Percentiles rank a stretch among this genome's conserved stretches.
phyloP scores from a whole-genome alignment of 2,888 invertebrate genomes.

The Agriopis leucophaearia region DNA sequence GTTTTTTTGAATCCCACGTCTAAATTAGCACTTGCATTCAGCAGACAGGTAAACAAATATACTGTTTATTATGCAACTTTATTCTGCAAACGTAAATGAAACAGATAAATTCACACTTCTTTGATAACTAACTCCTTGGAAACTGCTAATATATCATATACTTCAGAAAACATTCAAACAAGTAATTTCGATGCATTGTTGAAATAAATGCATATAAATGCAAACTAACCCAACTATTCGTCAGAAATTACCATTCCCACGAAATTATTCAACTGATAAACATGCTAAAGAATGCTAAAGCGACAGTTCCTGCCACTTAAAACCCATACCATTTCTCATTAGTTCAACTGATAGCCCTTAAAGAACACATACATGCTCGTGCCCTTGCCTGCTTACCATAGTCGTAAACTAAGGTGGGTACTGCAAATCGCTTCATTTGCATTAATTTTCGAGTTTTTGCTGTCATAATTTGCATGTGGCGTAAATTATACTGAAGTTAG shows the following conservation, averaged over 20 bases:
- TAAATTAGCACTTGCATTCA: constrained; percentile 22
- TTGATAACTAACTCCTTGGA: constrained; percentile 14
- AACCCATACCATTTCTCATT: constrained; percentile 36
- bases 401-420: constrained; percentile 39
- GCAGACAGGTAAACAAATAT: constrained; percentile 18
- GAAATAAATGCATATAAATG: neutral
- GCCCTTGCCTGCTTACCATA: constrained; percentile 28
- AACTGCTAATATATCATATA: neutral
- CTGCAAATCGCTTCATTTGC: constrained; percentile 52
- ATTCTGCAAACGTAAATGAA: constrained; percentile 9
- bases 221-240: constrained; percentile 3
- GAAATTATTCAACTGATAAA: constrained; percentile 35
- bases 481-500: constrained; percentile 40
- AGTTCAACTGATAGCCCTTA: constrained; percentile 34
- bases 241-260: constrained; percentile 26
- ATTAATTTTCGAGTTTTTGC: constrained; percentile 49
- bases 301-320: constrained; percentile 41
- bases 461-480: constrained; percentile 52
- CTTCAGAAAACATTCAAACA: too few species aligned
- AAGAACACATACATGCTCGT: constrained; percentile 23
- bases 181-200: neutral
- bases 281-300: constrained; percentile 43
- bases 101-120: constrained; percentile 20
- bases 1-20: neutral
- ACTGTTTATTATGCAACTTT: constrained; percentile 7